phyloP scores from a whole-genome alignment of 2,888 invertebrate genomes.

The Cheilosia pagana region DNA sequence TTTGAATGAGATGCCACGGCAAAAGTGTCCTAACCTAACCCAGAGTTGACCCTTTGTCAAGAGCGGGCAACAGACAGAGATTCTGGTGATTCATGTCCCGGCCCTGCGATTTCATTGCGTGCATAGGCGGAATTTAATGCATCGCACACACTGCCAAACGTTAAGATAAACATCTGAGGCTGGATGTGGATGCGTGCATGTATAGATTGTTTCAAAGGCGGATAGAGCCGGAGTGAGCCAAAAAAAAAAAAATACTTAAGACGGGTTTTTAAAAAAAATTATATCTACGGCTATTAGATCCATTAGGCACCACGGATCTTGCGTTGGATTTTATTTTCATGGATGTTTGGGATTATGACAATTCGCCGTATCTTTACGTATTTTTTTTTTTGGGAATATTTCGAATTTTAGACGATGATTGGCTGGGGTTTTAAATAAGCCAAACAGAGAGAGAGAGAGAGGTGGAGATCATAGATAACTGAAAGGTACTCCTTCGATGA shows the following conservation, averaged over 20 bases:
- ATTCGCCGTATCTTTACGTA: constrained; percentile 40
- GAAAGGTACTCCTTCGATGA: not conserved
- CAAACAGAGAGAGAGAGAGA: not conserved
- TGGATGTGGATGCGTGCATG: constrained; percentile 2
- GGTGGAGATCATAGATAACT: not conserved
- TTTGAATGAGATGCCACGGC: constrained; percentile 30
- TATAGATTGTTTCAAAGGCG: not conserved
- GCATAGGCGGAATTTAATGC: constrained; percentile 48
- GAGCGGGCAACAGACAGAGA: not conserved
- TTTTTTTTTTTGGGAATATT: constrained; percentile 18
- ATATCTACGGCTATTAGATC: constrained; percentile 42
- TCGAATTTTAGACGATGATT: constrained; percentile 6
- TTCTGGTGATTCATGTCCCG: constrained; percentile 56
- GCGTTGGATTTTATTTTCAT: not conserved
- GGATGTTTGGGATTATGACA: constrained; percentile 1
- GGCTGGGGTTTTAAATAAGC: not conserved
- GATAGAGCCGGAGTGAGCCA: constrained; percentile 2
- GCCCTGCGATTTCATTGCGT: constrained; percentile 34
- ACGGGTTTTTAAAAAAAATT: not conserved
- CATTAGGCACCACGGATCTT: constrained; percentile 30
- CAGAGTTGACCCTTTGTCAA: constrained; percentile 34
- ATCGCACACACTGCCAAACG: constrained; percentile 51
- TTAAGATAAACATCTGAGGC: constrained; percentile 35
- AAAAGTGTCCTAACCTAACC: constrained; percentile 23
- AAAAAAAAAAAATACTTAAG: constrained; percentile 5